Conservation (phyloP, 2,113 vertebrate species). For the Smithornis capensis region DNA sequence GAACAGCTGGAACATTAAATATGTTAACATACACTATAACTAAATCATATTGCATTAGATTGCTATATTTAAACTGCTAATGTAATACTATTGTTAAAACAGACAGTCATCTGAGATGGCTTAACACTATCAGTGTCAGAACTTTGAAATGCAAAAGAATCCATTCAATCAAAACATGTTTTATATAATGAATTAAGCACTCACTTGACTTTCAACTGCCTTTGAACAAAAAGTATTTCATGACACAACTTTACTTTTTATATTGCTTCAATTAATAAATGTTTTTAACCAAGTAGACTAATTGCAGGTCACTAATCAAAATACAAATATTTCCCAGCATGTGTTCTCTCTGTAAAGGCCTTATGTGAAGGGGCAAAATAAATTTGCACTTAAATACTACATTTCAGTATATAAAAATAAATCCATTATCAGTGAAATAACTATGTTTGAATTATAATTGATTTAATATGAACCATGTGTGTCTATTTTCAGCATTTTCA, state of each 20-base stretch:
- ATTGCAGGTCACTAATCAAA: not conserved
- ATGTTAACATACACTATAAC: not conserved
- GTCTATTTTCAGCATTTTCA: not conserved
- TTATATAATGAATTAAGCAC: conserved; percentile 31
- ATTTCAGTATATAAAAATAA: not conserved
- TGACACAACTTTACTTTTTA: not conserved
- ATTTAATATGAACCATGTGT: not conserved
- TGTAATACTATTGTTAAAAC: not conserved
- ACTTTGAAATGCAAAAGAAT: not conserved
- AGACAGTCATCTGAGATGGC: not conserved
- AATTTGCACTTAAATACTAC: not conserved
- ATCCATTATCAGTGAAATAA: not conserved
- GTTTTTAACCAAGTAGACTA: conserved; percentile 12
- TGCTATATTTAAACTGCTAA: not conserved
- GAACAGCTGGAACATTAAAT: not conserved
- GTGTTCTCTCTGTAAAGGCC: not conserved
- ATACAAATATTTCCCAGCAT: not conserved
- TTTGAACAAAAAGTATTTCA: not conserved
- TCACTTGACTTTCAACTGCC: not conserved
- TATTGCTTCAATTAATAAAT: conserved; percentile 1
- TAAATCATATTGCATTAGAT: not conserved
- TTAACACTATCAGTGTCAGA: conserved; percentile 2
- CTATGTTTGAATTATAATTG: not conserved
- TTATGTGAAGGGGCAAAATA: not conserved
- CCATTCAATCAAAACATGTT: conserved; percentile 9